These are phyloP conservation scores for Grallaria varia DNA, from an alignment of 2,113 vertebrate species.

Conservation along the genomic window DNA sequence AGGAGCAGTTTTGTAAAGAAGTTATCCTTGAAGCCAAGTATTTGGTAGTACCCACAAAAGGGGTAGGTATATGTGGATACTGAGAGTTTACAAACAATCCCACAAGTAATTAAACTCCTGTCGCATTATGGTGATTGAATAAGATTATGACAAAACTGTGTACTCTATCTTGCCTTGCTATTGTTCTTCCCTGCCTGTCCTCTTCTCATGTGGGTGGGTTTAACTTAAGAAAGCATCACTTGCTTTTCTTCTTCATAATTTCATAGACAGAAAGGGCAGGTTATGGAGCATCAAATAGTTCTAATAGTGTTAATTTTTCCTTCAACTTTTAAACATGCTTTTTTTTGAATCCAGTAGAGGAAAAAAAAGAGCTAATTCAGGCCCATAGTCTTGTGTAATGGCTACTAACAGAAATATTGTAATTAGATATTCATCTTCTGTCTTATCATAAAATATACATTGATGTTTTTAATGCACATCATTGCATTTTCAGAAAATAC, in stretches of 20 bases:
- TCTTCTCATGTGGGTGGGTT: not conserved
- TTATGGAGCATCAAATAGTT: not conserved
- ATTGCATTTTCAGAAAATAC: not conserved
- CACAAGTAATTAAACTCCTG: not conserved
- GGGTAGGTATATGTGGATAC: not conserved
- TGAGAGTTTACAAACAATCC: not conserved
- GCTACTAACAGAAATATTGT: not conserved
- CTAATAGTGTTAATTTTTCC: not conserved
- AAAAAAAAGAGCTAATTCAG: not conserved
- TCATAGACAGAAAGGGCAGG: not conserved
- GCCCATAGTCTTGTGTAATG: not conserved
- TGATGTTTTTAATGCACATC: not conserved
- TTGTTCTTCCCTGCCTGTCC: not conserved
- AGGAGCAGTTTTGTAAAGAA: not conserved
- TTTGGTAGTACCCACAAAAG: not conserved
- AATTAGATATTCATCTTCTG: not conserved
- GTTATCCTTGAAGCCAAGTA: not conserved
- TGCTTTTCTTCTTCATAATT: not conserved
- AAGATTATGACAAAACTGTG: not conserved
- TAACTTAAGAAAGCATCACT: accelerated
- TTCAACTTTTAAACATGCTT: accelerated
- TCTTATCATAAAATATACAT: not conserved
- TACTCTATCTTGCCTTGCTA: not conserved
- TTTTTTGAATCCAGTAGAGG: not conserved
- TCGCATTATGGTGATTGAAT: not conserved